A percentile compares a stretch with the other conserved stretches of the same genome.
Conservation (phyloP, 2,113 vertebrate genomes). For the Brachypteracias leptosomus region DNA sequence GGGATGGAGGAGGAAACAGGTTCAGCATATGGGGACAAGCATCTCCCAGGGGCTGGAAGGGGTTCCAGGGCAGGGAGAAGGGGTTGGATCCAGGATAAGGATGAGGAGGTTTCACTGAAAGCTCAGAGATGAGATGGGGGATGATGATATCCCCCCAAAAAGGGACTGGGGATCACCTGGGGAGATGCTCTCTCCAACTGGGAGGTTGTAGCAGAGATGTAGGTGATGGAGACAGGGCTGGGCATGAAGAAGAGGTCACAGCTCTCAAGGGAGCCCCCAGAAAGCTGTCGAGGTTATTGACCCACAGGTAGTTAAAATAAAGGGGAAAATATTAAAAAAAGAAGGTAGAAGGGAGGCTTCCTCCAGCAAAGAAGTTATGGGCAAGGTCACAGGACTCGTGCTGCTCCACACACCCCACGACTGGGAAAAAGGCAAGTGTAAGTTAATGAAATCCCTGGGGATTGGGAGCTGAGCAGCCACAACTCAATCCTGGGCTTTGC, state of each 20-base stretch:
- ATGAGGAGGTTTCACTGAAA: neutral
- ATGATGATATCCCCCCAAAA: rapidly evolving
- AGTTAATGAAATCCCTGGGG: rapidly evolving
- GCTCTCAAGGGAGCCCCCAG: rapidly evolving
- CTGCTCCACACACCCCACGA: rapidly evolving
- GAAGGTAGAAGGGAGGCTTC: neutral
- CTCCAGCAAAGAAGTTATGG: neutral
- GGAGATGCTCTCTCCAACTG: rapidly evolving
- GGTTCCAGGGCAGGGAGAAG: rapidly evolving
- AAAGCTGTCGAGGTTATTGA: neutral
- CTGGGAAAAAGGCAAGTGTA: neutral
- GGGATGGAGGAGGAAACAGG: neutral
- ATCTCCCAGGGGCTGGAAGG: neutral
- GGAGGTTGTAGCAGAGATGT: neutral
- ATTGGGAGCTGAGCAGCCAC: neutral
- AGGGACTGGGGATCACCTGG: neutral
- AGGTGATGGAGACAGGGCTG: rapidly evolving
- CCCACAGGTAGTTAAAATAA: neutral
- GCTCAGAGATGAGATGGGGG: neutral
- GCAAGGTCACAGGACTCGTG: rapidly evolving
- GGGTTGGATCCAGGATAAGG: neutral
- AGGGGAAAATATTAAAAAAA: neutral
- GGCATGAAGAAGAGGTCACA: neutral
- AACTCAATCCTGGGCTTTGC: neutral
- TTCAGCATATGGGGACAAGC: rapidly evolving